phyloP scores from a whole-genome alignment of 2,888 invertebrate species.

The Lepetodrilus schrolli region DNA sequence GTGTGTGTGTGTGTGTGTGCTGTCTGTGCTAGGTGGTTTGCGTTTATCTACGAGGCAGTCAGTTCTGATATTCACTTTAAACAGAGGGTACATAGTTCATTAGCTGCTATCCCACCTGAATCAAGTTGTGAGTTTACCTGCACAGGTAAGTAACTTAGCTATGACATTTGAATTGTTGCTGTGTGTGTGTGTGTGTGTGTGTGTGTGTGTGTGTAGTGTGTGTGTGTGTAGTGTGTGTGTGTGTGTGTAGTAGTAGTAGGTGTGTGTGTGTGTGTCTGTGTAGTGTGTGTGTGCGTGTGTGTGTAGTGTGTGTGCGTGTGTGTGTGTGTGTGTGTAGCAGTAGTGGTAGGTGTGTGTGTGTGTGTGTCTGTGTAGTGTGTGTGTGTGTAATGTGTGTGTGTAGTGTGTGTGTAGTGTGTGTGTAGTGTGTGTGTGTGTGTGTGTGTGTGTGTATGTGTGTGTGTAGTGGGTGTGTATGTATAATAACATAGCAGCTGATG shows the following conservation, averaged over 20 bases:
- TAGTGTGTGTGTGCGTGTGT: background rate
- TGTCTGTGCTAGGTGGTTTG: too few relatives aligned
- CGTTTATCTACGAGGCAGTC: too few relatives aligned
- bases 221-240: background rate
- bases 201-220: background rate
- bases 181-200: background rate
- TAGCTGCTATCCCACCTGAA: too few relatives aligned
- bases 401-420: slow-evolving; percentile 23
- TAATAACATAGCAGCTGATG: too few relatives aligned
- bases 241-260: background rate
- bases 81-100: background rate
- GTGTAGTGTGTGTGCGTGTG: background rate
- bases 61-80: background rate
- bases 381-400: background rate
- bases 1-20: too few relatives aligned
- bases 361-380: background rate
- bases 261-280: background rate
- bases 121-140: too few relatives aligned
- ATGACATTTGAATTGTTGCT: too few relatives aligned
- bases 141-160: too few relatives aligned
- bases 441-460: slow-evolving; percentile 21
- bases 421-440: slow-evolving; percentile 18
- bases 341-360: slow-evolving; percentile 19
- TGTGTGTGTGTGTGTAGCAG: slow-evolving; percentile 20
- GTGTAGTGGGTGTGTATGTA: background rate